phyloP scores from a whole-genome alignment of 2,888 invertebrate genomes.

The Harpalus rufipes region DNA sequence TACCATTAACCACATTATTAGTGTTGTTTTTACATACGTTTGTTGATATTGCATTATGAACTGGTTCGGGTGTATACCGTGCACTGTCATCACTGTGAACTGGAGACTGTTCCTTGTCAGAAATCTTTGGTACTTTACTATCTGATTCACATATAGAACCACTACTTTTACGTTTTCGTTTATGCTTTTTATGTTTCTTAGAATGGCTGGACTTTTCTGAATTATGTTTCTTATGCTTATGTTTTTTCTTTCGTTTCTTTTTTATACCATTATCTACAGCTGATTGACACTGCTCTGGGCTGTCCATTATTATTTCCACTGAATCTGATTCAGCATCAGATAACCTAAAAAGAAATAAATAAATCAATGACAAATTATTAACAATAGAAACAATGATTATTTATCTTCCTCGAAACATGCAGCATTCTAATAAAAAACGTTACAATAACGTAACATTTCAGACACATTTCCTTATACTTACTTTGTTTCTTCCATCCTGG shows the following conservation, averaged over 20 bases:
- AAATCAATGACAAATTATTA: constrained; percentile 11
- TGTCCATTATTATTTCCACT: constrained; percentile 67
- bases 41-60: constrained; percentile 69
- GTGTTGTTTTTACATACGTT: constrained; percentile 71
- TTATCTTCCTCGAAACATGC: constrained; percentile 23
- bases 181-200: constrained; percentile 83
- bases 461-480: constrained; percentile 37
- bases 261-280: constrained; percentile 72
- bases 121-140: constrained; percentile 72
- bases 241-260: constrained; percentile 85
- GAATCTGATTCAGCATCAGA: constrained; percentile 69
- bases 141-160: constrained; percentile 71
- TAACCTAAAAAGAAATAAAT: constrained; percentile 68
- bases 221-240: constrained; percentile 79
- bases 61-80: constrained; percentile 75
- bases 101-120: constrained; percentile 75
- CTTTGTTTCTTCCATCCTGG: constrained; percentile 58
- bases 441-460: constrained; percentile 12
- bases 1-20: constrained; percentile 74
- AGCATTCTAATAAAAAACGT: constrained; percentile 6
- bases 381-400: constrained; percentile 6
- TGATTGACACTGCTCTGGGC: constrained; percentile 56
- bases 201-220: constrained; percentile 79
- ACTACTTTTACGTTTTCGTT: constrained; percentile 77
- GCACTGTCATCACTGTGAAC: constrained; percentile 73